Evolutionary conservation across 2,113 vertebrate species (phyloP).

Genomic region (Choloepus hoffmanni): DNA sequence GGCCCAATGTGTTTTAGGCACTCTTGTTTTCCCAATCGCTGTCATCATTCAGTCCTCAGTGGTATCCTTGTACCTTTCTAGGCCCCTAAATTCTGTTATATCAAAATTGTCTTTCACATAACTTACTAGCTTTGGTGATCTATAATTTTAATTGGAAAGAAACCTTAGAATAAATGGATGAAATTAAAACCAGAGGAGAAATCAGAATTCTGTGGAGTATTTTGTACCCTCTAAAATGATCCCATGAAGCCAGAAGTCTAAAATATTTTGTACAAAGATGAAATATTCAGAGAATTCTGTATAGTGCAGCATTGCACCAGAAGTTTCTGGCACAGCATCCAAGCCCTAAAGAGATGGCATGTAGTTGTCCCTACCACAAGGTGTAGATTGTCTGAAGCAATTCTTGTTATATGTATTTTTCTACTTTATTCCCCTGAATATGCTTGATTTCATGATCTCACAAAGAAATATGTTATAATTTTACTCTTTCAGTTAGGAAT

Average conservation of each 20-base stretch:
- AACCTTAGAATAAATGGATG: not conserved
- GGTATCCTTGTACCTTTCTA: not conserved
- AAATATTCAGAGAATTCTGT: not conserved
- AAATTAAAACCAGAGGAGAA: not conserved
- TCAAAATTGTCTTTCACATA: not conserved
- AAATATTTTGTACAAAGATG: not conserved
- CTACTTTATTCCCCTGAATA: not conserved
- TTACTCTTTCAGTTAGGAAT: not conserved
- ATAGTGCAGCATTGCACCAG: not conserved
- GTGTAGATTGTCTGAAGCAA: not conserved
- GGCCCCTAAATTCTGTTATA: not conserved
- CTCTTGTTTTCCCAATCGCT: not conserved
- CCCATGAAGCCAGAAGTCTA: not conserved
- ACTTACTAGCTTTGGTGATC: not conserved
- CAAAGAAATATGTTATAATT: not conserved
- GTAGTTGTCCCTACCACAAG: not conserved
- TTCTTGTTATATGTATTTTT: not conserved
- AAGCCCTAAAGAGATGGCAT: not conserved
- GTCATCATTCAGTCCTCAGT: not conserved
- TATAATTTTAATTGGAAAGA: not conserved
- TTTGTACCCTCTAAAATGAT: constrained; percentile 16
- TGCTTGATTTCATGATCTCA: not conserved
- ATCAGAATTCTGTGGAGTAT: not conserved
- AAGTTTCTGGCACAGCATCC: not conserved
- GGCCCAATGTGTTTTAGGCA: not conserved